Evolutionary conservation across 2,113 vertebrate species (phyloP), one percentile per base, ranked within the genome.

Genomic region (Anser brachyrhynchus): DNA sequence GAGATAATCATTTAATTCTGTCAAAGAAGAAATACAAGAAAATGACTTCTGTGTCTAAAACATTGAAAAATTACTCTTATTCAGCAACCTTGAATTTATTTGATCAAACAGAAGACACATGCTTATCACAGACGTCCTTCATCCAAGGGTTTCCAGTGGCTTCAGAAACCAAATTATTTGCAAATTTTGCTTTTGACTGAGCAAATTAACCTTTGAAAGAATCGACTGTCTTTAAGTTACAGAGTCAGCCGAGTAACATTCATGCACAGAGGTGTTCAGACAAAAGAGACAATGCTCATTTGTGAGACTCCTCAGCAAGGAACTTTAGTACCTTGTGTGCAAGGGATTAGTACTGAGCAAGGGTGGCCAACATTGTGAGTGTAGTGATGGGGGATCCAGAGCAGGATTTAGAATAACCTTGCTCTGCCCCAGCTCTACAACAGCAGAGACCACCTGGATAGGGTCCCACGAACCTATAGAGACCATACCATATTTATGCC

Each of bases 101-200:
- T 71, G 43, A 81, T 65, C 14, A 74, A 76, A 11, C 22, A 80
- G 26, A 87, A 90, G 46, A 59, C 31, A 79, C 3, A 39, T 8
- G 13, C 2, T 92, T 8, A 20, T 75, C 18, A 49, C 7, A 67
- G 7, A 57, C 0, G 2, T 59, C 5, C 1, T 31, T 76, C 44
- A 87, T 86, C 11, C 20, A 17, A 14, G 33, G 10, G 6, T 46
- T 73, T 83, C 64, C 37, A 90, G 8, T 57, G 69, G 92, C 9
- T 74, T 91, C 35, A 58, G 37, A 83, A 92, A 71, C 2, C 3
- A 35, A 59, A 70, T 83, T 91, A 73, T 88, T 92, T 96, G 85
- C 11, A 67, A 92, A 71, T 57, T 35, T 46, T 14, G 37, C 8
- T 72, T 88, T 77, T 26, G 9, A n/a, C 19, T 70, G 13, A 71